phyloP scores from a whole-genome alignment of 2,797 vertebrate species.

The Rhodeus uyekii region DNA sequence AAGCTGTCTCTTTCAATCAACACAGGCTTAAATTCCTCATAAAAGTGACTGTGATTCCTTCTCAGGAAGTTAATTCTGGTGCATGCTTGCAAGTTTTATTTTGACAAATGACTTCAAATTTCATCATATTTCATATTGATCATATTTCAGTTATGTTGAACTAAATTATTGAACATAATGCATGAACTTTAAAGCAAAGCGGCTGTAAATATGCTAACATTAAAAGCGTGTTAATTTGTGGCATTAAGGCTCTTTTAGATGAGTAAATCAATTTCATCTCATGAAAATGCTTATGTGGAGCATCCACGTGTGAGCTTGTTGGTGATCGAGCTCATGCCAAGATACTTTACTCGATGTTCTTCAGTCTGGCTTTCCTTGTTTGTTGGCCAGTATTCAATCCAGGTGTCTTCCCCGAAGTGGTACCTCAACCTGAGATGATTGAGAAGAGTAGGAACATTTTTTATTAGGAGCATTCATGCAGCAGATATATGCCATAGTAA shows the following conservation, averaged over 20 bases:
- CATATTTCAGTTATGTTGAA: background rate
- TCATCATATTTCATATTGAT: background rate
- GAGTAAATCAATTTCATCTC: background rate
- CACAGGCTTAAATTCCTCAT: too few species aligned
- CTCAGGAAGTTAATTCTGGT: too few species aligned
- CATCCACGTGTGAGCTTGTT: accelerated
- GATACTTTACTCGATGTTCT: background rate
- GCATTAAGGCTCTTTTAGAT: background rate
- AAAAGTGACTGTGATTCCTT: too few species aligned
- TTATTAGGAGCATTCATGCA: background rate
- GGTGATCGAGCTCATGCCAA: background rate
- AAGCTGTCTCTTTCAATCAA: too few species aligned
- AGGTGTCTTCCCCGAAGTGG: conserved; percentile 15
- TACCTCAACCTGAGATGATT: conserved; percentile 11
- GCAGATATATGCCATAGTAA: background rate
- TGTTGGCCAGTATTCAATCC: conserved; percentile 32
- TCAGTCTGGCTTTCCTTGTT: background rate
- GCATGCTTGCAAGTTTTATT: conserved; percentile 5
- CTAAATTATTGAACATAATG: background rate
- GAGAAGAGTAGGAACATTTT: background rate
- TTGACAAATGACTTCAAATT: background rate
- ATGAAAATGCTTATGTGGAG: background rate
- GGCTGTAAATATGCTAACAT: background rate
- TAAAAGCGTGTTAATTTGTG: background rate
- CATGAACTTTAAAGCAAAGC: background rate